phyloP scores from a whole-genome alignment of 2,797 vertebrate genomes.

The Artibeus jamaicensis region DNA sequence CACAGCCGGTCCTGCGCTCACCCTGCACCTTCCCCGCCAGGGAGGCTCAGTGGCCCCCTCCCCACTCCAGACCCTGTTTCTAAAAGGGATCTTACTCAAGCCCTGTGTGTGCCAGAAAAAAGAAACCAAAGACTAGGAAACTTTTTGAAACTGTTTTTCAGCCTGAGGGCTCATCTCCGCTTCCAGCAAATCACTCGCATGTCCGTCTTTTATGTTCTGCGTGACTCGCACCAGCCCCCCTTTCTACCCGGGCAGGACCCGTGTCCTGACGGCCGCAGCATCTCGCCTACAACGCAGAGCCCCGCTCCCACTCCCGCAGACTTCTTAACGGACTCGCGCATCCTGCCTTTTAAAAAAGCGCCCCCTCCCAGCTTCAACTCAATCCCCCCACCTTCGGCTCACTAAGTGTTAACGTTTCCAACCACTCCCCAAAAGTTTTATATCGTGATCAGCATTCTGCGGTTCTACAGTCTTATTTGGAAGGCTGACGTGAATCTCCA shows the following conservation, averaged over 20 bases:
- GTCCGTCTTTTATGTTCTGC: not conserved
- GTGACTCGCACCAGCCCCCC: not conserved
- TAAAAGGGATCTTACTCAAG: not conserved
- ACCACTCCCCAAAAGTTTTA: conserved; percentile 48
- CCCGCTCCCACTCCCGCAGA: not conserved
- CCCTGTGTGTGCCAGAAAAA: not conserved
- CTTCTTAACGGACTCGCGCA: not conserved
- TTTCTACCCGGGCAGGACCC: not conserved
- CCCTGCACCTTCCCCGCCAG: not conserved
- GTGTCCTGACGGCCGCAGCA: not conserved
- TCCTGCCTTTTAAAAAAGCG: too few relatives aligned
- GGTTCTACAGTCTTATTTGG: not conserved
- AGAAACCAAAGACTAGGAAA: not conserved
- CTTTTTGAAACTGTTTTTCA: not conserved
- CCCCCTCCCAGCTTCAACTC: not conserved
- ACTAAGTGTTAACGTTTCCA: not conserved
- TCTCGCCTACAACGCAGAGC: not conserved
- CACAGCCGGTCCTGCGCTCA: rapidly evolving
- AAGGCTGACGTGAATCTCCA: not conserved
- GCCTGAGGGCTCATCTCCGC: not conserved
- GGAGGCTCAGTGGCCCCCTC: not conserved
- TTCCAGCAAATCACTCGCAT: not conserved
- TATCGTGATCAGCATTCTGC: not conserved
- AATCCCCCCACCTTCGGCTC: not conserved
- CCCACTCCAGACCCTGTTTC: not conserved